Base-by-base conservation (phyloP, 2,888 invertebrate genomes). In the Caenorhabditis japonica region DNA sequence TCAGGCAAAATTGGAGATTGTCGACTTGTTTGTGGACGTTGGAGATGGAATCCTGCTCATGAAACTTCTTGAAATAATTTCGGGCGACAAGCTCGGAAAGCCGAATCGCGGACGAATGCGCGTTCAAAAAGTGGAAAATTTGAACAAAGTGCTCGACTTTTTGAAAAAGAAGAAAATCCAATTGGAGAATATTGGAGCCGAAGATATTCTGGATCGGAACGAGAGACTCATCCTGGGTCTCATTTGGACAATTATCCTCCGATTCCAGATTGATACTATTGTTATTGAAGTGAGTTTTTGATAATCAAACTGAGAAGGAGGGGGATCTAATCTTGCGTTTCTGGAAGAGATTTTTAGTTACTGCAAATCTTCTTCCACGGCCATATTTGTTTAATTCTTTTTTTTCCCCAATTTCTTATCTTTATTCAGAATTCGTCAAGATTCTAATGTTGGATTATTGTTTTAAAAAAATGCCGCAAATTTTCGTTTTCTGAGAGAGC, bases 221-320 rank as follows among this genome's bases (percentile, higher is more conserved):
- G 95, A 94, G 43, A 91, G 96, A 52, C 91, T 99, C 79, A 99
- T 97, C 88, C 92, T 99, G 79, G 97, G 97, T 84, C 91, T 99
- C 56, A 96, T 99, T 83, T 99, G 97, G 97, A 99, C 97, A 73
- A 99, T 99, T 88, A 99, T 99, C 90, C 91, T 99, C 80, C 91
- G 97, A 75, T 99, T 99, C 91, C 97, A 97, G 91, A 99, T 99
- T 85, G 97, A 96, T 89, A 95, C 95, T 91, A 96, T 96, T 85
- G 95, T 95, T 90, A 95, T 96, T 84, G 95, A 95, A 89, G 94
- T 95, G 30, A 38, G 56, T 5, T 8, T 4, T n/a, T 51, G 23
- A 21, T 46, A 15, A 30, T n/a, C n/a, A n/a, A n/a, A n/a, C n/a
- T n/a, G n/a, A n/a, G n/a, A n/a, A n/a, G n/a, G n/a, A n/a, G n/a